These are phyloP conservation scores for Oreotragus oreotragus DNA, from an alignment of 2,113 vertebrate species.

Conservation along the genomic window DNA sequence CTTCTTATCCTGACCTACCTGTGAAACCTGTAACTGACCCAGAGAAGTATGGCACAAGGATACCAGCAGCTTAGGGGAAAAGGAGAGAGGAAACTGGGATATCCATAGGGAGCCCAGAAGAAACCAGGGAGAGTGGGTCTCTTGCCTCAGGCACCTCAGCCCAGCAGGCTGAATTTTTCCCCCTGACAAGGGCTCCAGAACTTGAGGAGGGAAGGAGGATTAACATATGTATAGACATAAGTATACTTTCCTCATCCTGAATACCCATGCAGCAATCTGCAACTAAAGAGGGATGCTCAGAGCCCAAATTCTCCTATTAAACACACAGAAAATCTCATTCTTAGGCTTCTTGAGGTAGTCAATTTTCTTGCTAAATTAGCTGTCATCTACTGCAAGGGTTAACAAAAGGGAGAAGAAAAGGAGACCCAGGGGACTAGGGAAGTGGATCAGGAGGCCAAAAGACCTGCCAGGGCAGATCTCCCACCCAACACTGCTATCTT, in stretches of 20 bases:
- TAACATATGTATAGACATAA: neutral
- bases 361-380: neutral
- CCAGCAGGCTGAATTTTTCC: neutral
- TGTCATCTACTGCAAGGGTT: neutral
- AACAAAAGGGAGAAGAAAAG: neutral
- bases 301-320: neutral
- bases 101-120: neutral
- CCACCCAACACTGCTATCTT: neutral
- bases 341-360: neutral
- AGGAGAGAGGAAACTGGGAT: neutral
- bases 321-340: neutral
- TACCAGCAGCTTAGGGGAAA: neutral
- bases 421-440: neutral
- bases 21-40: neutral
- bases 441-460: neutral
- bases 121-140: neutral
- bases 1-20: neutral
- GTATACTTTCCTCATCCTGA: neutral
- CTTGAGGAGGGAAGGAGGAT: neutral
- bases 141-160: neutral
- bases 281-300: neutral
- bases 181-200: neutral
- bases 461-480: neutral
- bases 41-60: neutral
- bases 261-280: neutral